Base-by-base conservation (phyloP, 2,113 vertebrate genomes). In the Cyprinodon tularosa region DNA sequence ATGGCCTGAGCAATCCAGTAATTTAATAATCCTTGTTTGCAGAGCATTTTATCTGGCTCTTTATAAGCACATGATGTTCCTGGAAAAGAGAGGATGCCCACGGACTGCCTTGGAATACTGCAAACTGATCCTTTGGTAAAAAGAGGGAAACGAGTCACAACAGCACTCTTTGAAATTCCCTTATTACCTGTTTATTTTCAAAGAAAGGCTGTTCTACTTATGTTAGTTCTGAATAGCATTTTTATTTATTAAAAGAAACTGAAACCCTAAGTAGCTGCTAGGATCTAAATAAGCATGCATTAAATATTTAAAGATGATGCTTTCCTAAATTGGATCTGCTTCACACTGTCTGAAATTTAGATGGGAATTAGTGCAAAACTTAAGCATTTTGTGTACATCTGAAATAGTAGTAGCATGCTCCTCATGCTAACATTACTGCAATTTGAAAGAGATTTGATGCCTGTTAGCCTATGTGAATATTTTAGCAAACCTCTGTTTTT, bases 11-110 rank as follows among this genome's bases (percentile, higher is more conserved):
- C 15, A 65, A 48, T 77, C 59, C 14, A 71, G 8, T 78, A 29
- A 79, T 79, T 68, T 2, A 48, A 12, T 83, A 1, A 17, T 74
- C 6, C 76, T 40, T 80, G 36, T 86, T 75, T 84, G 36, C 88
- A 99, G 98, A 92, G 96, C 96, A 17, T 99, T 99, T 89, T 99
- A 96, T 90, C 90, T 99, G 91, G 94, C 96, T 74, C 94, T 99
- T 63, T 99, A 97, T 88, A 99, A 99, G 90, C 98, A 99, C 89
- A 95, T 98, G 95, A 94, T 95, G 89, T 98, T 98, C 74, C 91
- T 99, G 82, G 98, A 99, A 93, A 99, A 96, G 88, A 95, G 98
- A 74, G 98, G 98, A 29, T 99, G 98, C 80, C 96, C 96, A 3
- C 94, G 98, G 29, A 99, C 98, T 0, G 96, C 98, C 2, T 90